phyloP scores from a whole-genome alignment of 2,888 invertebrate genomes.

The Trichopoda pennipes region DNA sequence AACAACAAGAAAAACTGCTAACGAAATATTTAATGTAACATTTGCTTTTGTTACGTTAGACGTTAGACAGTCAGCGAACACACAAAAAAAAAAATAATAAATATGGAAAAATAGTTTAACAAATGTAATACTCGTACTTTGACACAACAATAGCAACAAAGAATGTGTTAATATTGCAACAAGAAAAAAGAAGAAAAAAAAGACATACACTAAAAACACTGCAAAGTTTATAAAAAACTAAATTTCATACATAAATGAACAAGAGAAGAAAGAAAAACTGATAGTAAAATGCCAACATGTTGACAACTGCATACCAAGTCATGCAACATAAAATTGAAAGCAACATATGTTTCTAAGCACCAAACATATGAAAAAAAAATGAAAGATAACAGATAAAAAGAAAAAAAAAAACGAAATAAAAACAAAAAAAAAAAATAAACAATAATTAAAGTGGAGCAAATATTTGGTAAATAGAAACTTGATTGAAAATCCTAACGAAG shows the following conservation, averaged over 20 bases:
- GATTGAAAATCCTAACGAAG: constrained; percentile 46
- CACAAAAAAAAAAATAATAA: constrained; percentile 6
- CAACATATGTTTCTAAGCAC: constrained; percentile 56
- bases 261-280: constrained; percentile 16
- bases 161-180: constrained; percentile 64
- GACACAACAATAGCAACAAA: constrained; percentile 66
- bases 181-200: constrained; percentile 14
- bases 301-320: constrained; percentile 50
- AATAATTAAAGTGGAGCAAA: constrained; percentile 52
- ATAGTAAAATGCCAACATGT: constrained; percentile 57
- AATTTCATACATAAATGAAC: constrained; percentile 26
- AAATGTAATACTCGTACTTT: constrained; percentile 63
- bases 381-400: background rate
- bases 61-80: background rate
- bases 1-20: constrained; percentile 30
- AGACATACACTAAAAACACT: background rate
- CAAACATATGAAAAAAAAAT: constrained; percentile 47
- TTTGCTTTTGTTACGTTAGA: constrained; percentile 42
- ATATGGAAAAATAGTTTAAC: constrained; percentile 14
- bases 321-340: constrained; percentile 55
- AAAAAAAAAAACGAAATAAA: constrained; percentile 5
- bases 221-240: constrained; percentile 42
- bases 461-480: constrained; percentile 45
- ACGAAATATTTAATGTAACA: constrained; percentile 50
- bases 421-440: background rate